These are phyloP conservation scores for Ammodytes marinus DNA, from an alignment of 2,113 vertebrate species.

Conservation along the genomic window DNA sequence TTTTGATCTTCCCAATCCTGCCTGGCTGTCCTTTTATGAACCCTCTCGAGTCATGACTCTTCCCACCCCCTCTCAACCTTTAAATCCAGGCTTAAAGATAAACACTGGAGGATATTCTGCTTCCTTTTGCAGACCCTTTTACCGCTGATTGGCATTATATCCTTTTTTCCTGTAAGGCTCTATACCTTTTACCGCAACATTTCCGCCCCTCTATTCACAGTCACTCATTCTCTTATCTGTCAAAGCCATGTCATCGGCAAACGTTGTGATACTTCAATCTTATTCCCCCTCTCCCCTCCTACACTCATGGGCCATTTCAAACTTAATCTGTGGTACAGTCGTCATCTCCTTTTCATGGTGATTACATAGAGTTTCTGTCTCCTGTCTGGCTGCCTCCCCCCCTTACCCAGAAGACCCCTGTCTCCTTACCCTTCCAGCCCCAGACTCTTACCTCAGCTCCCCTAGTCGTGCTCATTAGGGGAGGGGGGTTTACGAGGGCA, in stretches of 20 bases:
- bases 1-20: constrained; percentile 63
- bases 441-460: constrained; percentile 64
- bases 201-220: neutral
- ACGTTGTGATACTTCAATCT: constrained; percentile 23
- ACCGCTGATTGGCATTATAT: constrained; percentile 38
- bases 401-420: constrained; percentile 3
- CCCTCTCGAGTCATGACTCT: constrained; percentile 51
- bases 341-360: constrained; percentile 47
- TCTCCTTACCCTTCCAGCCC: constrained; percentile 30
- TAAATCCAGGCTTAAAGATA: constrained; percentile 66
- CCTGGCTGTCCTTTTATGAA: constrained; percentile 64
- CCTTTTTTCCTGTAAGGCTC: constrained; percentile 38
- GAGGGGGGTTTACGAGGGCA: constrained; percentile 38
- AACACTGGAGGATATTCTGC: constrained; percentile 49
- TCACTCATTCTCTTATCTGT: constrained; percentile 46
- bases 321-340: constrained; percentile 53
- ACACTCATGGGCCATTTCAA: constrained; percentile 34
- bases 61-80: constrained; percentile 42
- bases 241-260: constrained; percentile 16
- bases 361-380: constrained; percentile 67
- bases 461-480: constrained; percentile 56
- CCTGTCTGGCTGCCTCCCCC: constrained; percentile 60
- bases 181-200: constrained; percentile 9
- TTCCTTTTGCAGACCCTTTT: constrained; percentile 22
- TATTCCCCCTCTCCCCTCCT: neutral